Percentiles rank a stretch among this genome's conserved stretches.
These are phyloP conservation scores for Diaperis boleti DNA, from an alignment of 2,888 invertebrate genomes.

Conservation along the genomic window DNA sequence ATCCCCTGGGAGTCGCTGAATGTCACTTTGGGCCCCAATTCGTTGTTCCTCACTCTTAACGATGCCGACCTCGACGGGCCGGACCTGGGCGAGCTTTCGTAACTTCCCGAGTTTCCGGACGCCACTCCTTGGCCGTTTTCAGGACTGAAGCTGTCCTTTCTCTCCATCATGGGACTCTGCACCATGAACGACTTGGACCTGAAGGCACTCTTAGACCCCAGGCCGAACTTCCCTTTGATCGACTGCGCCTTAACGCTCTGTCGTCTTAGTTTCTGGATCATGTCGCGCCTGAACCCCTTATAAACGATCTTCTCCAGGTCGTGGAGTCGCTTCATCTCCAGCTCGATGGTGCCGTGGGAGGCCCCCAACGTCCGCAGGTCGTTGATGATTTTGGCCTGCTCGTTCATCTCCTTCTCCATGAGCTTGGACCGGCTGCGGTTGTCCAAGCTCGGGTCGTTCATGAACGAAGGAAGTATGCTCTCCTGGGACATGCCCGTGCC, in stretches of 20 bases:
- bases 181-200: constrained; percentile 84
- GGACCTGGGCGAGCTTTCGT: constrained; percentile 80
- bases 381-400: constrained; percentile 95
- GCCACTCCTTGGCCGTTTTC: constrained; percentile 68
- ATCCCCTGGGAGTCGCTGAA: constrained; percentile 73
- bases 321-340: constrained; percentile 91
- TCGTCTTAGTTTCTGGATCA: constrained; percentile 89
- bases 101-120: constrained; percentile 69
- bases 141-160: constrained; percentile 61
- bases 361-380: constrained; percentile 79
- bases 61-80: constrained; percentile 81
- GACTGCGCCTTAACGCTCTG: constrained; percentile 85
- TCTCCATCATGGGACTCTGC: constrained; percentile 76
- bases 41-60: constrained; percentile 69
- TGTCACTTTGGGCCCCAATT: constrained; percentile 70
- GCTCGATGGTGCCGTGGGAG: constrained; percentile 89
- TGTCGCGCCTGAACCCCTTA: constrained; percentile 92
- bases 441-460: constrained; percentile 83
- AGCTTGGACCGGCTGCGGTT: constrained; percentile 89
- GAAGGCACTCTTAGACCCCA: constrained; percentile 75
- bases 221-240: constrained; percentile 83
- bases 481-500: constrained; percentile 74
- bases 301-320: constrained; percentile 95
- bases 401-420: constrained; percentile 97
- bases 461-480: constrained; percentile 84